Base-by-base conservation (phyloP, 2,888 invertebrate species). In the Oxystoma pomonae region DNA sequence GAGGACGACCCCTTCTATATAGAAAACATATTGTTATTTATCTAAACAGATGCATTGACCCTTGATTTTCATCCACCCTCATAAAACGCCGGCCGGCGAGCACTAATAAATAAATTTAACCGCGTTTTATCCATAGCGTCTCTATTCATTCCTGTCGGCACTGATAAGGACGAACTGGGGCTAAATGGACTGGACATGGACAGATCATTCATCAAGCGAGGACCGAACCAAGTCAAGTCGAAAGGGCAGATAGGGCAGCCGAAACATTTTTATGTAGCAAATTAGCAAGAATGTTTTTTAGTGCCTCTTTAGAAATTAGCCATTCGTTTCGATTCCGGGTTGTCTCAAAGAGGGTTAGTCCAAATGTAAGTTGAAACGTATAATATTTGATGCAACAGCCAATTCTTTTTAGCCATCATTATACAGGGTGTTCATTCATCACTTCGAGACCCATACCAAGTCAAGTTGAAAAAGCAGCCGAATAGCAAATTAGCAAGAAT, bases 121-220 rank as follows among this genome's bases (percentile, higher is more conserved):
- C 53, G 53, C 53, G 53, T 53, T 53, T 53, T 53, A 53, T 53
- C 53, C 53, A 7, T 16, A 19, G 19, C 53, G 53, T 53, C 16
- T 19, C 53, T 52, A 59, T 61, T 65, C 61, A 67, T 65, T 65
- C 65, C 61, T 65, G 65, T 67, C 67, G 53, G n/a, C 58, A 22
- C 17, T 61, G 65, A 65, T 67, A 65, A 67, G 63, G 63, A 20
- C 65, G 60, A 62, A 57, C 22, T 20, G 57, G 58, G 57, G 60
- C 65, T 58, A 65, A 67, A 67, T 67, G 67, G 67, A 62, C 63
- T 67, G 67, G 67, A 67, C 67, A 67, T 67, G 67, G 65, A 66
- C 53, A 55, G 58, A 59, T 50, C 65, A 67, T 67, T 67, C 62
- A 67, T 67, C 67, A 65, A 62, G 19, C 50, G 58, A 55, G 49